Evolutionary conservation across 2,888 invertebrate species (phyloP).

Genomic region (Chydorus sphaericus): DNA sequence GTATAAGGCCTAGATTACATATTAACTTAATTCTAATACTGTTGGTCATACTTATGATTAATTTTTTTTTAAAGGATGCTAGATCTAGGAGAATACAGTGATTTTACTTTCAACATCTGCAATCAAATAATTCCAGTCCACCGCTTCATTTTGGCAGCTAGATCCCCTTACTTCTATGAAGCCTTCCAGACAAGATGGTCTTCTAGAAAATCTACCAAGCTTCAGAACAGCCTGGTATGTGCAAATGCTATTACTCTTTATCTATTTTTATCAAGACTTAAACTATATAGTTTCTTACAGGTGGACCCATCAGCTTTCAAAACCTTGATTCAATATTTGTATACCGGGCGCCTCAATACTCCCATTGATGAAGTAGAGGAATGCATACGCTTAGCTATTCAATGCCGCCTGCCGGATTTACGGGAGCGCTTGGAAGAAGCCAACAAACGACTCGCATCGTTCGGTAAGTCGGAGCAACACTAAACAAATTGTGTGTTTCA

Average conservation of each 20-base stretch:
- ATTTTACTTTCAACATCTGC: constrained; percentile 31
- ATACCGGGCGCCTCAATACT: constrained; percentile 32
- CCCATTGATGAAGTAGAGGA: constrained; percentile 28
- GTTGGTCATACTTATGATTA: neutral
- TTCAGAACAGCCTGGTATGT: constrained; percentile 25
- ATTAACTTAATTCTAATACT: neutral
- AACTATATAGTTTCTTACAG: constrained; percentile 23
- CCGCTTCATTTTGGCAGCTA: constrained; percentile 30
- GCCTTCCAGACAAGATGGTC: constrained; percentile 31
- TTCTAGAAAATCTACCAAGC: constrained; percentile 24
- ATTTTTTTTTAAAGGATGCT: constrained; percentile 22
- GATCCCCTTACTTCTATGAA: constrained; percentile 31
- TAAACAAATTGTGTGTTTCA: neutral
- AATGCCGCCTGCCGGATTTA: constrained; percentile 29
- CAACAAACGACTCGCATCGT: constrained; percentile 27
- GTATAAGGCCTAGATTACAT: constrained; percentile 21
- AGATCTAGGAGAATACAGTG: constrained; percentile 27
- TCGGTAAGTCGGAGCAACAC: constrained; percentile 23
- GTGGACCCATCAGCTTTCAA: constrained; percentile 29
- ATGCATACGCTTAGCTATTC: constrained; percentile 28
- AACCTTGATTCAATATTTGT: constrained; percentile 31
- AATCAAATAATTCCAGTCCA: constrained; percentile 30
- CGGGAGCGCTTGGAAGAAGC: constrained; percentile 26
- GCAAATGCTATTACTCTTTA: neutral
- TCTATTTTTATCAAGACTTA: constrained; percentile 15